Percentiles rank a stretch among this genome's conserved stretches.
Evolutionary conservation across 2,113 vertebrate genomes (phyloP).

Genomic region (Oreochromis tanganicae): DNA sequence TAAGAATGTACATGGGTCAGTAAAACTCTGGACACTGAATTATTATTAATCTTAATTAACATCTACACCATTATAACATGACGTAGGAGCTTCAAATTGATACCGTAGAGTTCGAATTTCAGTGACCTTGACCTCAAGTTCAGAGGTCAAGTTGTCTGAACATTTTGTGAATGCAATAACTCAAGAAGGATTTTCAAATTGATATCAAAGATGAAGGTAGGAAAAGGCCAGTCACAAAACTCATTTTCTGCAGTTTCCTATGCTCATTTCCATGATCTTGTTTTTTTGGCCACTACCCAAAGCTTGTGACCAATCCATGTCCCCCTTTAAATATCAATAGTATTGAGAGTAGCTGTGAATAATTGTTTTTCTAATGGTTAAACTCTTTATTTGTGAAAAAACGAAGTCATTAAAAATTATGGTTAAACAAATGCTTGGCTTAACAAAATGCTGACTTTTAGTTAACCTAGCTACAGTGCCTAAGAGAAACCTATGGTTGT

Average conservation of each 20-base stretch:
- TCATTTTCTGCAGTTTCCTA: background rate
- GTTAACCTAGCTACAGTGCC: background rate
- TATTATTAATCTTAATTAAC: background rate
- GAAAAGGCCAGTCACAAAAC: background rate
- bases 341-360: background rate
- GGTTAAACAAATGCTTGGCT: background rate
- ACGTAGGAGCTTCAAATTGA: background rate
- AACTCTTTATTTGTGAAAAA: background rate
- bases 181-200: background rate
- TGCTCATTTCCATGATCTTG: background rate
- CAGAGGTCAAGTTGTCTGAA: background rate
- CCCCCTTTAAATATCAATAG: background rate
- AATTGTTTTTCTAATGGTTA: background rate
- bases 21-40: background rate
- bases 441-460: background rate
- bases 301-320: background rate
- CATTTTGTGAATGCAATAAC: background rate
- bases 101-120: background rate
- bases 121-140: background rate
- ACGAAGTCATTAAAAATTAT: background rate
- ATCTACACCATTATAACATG: background rate
- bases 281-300: background rate
- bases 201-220: background rate
- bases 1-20: background rate
- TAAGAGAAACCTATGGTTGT: background rate